Percentiles rank a stretch among this genome's conserved stretches.
Evolutionary conservation across 64 coral and sea anemone species (phyloP).

Genomic region (Montipora efflorescens): DNA sequence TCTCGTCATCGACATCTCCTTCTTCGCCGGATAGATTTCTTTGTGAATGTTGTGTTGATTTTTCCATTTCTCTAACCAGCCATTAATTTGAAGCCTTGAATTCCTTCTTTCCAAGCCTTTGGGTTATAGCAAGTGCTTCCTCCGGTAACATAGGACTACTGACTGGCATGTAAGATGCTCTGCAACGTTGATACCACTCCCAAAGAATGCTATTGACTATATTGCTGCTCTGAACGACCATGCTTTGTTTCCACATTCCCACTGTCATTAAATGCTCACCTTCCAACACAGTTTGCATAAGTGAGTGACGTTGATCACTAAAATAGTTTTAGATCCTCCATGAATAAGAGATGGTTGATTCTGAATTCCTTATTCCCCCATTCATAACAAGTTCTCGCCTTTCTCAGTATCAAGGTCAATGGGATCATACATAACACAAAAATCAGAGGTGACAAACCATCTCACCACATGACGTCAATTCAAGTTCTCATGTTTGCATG

Average conservation of each 20-base stretch:
- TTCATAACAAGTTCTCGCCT: too few relatives aligned
- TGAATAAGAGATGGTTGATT: too few relatives aligned
- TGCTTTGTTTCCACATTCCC: not conserved
- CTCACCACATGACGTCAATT: too few relatives aligned
- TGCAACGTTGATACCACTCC: not conserved
- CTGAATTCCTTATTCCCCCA: too few relatives aligned
- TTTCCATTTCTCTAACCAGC: constrained; percentile 4
- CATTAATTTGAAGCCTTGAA: constrained; percentile 1
- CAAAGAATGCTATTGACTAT: not conserved
- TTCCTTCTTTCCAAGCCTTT: constrained; percentile 4
- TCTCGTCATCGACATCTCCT: not conserved
- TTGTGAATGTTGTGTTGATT: not conserved
- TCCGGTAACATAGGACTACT: constrained; percentile 1
- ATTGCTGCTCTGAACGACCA: not conserved
- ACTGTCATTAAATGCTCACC: not conserved
- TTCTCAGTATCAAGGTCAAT: too few relatives aligned
- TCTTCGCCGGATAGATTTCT: not conserved
- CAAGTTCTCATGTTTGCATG: too few relatives aligned
- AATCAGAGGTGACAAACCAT: too few relatives aligned
- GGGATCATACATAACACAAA: too few relatives aligned
- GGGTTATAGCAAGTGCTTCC: not conserved
- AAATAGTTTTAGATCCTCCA: too few relatives aligned
- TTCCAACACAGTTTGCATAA: not conserved
- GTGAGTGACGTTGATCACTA: too few relatives aligned
- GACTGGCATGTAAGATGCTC: not conserved